Percentiles rank a stretch among this genome's conserved stretches.
Conservation (phyloP, 2,797 vertebrate genomes). For the Tarsius wallacei region DNA sequence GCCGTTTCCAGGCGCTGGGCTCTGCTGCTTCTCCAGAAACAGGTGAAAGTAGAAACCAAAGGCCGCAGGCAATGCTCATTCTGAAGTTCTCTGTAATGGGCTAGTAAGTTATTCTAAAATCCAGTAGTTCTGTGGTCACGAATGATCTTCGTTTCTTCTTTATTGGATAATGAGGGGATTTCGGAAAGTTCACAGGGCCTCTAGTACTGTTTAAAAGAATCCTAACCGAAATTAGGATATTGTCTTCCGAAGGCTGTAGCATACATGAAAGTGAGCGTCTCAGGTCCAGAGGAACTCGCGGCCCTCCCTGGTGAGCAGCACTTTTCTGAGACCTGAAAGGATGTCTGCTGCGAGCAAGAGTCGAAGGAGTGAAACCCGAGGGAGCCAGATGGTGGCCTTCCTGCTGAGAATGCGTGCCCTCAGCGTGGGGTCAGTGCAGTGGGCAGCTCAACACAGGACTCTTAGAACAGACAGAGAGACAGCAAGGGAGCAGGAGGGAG, state of each 20-base stretch:
- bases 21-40: background rate
- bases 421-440: background rate
- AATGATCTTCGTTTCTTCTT: background rate
- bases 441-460: background rate
- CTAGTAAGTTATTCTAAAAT: slow-evolving; percentile 52
- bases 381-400: background rate
- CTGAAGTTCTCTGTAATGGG: slow-evolving; percentile 6
- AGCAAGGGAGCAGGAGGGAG: accelerated
- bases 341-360: background rate
- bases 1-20: background rate
- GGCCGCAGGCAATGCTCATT: background rate
- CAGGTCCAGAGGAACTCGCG: background rate
- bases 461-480: background rate
- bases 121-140: background rate
- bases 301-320: background rate
- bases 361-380: background rate
- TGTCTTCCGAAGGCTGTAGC: background rate
- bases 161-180: background rate
- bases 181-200: background rate
- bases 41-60: background rate
- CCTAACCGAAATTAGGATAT: background rate
- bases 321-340: background rate
- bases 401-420: background rate
- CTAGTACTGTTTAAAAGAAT: background rate
- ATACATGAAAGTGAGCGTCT: background rate